Base-by-base conservation (phyloP, 1,140 invertebrate species). In the Glossosoma conforme region DNA sequence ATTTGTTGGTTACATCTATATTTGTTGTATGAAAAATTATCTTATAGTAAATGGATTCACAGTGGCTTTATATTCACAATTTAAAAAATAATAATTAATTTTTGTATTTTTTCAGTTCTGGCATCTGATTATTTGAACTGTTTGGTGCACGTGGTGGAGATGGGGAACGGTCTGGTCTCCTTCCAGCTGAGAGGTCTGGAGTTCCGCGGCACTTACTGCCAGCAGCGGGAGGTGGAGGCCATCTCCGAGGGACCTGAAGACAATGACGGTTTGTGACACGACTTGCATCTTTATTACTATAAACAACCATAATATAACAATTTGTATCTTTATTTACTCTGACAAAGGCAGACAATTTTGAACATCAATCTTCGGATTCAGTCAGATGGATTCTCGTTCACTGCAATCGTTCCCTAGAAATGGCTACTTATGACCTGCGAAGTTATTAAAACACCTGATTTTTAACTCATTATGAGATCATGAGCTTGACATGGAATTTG, bases 121-220 rank as follows among this genome's bases (percentile, higher is more conserved):
- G 95, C 95, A 2, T 98, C 93, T 0, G 95, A 97, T 70, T 96
- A 97, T 66, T 77, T 99, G 1, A 99, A 98, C 72, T 98, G 96
- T 65, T 72, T 99, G 18, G 93, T 99, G 1, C 97, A 99, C 66
- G 89, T 99, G 37, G 89, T 99, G 35, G 97, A 99, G 75, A 76
- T 98, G 61, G 97, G 94, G n/a, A 99, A 99, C 69, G 96, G 97
- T 1, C 76, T 99, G 25, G 92, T 98, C 3, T 99, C 97, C 0
- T 99, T 99, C 74, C 97, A 99, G 77, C 81, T 99, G 65, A 77
- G 97, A 52, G 97, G 97, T 3, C 72, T 99, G 2, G 97, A 99
- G 72, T 99, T 99, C 71, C 75, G 95, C 45, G 97, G 94, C 52
- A 99, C 97, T 1, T 99, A 99, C 67, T 99, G 97, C 72, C 97